phyloP scores from a whole-genome alignment of 2,888 invertebrate species.

The Epicampocera succincta region DNA sequence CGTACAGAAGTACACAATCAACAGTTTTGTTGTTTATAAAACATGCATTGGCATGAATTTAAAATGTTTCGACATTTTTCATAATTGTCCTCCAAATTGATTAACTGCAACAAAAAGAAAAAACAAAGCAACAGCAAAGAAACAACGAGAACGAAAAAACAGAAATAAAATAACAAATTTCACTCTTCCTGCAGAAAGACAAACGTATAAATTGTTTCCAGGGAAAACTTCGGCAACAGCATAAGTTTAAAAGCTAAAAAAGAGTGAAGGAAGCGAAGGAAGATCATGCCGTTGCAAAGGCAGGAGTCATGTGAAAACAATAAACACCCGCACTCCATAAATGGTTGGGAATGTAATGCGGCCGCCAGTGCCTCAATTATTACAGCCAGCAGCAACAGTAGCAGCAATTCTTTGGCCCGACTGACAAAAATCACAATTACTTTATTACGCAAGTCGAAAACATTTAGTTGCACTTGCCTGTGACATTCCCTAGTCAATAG shows the following conservation, averaged over 20 bases:
- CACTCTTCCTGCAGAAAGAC: constrained; percentile 37
- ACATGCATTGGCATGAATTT: constrained; percentile 63
- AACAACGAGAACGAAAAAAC: no score
- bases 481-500: constrained; percentile 46
- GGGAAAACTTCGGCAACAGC: constrained; percentile 30
- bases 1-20: constrained; percentile 26
- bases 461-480: constrained; percentile 60
- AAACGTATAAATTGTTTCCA: constrained; percentile 55
- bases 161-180: constrained; percentile 47
- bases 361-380: constrained; percentile 19
- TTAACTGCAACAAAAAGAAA: constrained; percentile 55
- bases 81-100: constrained; percentile 68
- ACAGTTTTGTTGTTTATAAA: constrained; percentile 53
- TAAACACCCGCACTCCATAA: constrained; percentile 66
- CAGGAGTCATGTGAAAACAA: constrained; percentile 44
- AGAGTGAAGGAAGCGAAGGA: constrained; percentile 6
- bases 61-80: constrained; percentile 64
- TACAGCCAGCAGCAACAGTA: constrained; percentile 1
- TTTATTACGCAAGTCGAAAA: constrained; percentile 64
- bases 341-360: constrained; percentile 18
- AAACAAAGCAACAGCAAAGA: background rate
- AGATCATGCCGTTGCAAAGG: background rate
- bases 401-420: constrained; percentile 3
- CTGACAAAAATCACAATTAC: constrained; percentile 54
- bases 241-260: constrained; percentile 20